A percentile compares a stretch with the other conserved stretches of the same genome.
Conservation (phyloP, 2,888 invertebrate genomes). For the Busseola fusca region DNA sequence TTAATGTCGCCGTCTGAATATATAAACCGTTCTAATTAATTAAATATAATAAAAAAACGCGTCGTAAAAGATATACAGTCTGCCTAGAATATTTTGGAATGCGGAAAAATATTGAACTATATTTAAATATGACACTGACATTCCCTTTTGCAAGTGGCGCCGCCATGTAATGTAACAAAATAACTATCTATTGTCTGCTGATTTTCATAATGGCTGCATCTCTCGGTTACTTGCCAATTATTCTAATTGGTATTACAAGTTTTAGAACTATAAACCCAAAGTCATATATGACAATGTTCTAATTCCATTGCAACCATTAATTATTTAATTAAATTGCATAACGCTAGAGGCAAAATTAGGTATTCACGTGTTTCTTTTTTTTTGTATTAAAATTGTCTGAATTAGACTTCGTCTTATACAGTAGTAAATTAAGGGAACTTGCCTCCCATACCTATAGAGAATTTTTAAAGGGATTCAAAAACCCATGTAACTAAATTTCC, state of each 20-base stretch:
- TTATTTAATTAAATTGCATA: too few relatives aligned
- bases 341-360: too few relatives aligned
- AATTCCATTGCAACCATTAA: too few relatives aligned
- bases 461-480: neutral
- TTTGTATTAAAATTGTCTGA: neutral
- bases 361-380: neutral
- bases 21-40: neutral
- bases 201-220: too few relatives aligned
- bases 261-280: too few relatives aligned
- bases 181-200: too few relatives aligned
- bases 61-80: neutral
- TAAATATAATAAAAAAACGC: neutral
- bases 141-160: neutral
- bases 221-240: neutral
- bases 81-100: neutral
- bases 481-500: neutral
- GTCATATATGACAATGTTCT: too few relatives aligned
- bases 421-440: neutral
- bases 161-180: neutral
- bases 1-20: constrained; percentile 34
- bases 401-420: neutral
- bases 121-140: neutral
- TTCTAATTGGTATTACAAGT: neutral
- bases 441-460: neutral
- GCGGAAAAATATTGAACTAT: neutral